Evolutionary conservation across 2,113 vertebrate genomes (phyloP).

Genomic region (Hemibagrus wyckioides): DNA sequence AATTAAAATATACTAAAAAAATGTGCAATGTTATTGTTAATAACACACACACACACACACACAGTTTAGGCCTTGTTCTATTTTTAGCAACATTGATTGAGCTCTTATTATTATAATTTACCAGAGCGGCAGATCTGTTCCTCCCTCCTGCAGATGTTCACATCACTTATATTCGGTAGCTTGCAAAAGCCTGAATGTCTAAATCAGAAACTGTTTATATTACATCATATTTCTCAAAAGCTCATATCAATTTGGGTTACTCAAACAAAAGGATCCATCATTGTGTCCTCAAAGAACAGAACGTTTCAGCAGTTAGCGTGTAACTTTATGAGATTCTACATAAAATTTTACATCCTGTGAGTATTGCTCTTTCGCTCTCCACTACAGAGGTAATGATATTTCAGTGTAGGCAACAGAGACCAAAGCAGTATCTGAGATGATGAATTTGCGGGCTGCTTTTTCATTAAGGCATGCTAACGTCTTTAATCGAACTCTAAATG

Average conservation of each 20-base stretch:
- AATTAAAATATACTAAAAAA: background rate
- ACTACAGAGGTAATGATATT: background rate
- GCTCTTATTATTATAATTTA: conserved; percentile 70
- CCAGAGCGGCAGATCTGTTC: conserved; percentile 49
- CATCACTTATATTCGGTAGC: conserved; percentile 61
- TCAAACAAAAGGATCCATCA: background rate
- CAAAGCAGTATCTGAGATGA: background rate
- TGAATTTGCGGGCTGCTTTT: background rate
- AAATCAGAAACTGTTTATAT: background rate
- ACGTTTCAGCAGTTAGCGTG: background rate
- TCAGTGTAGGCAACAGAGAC: background rate
- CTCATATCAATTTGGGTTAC: background rate
- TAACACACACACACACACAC: conserved; percentile 31
- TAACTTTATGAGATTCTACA: background rate
- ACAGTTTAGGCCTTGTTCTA: conserved; percentile 48
- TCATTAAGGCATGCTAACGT: background rate
- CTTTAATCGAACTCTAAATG: background rate
- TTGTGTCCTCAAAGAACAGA: background rate
- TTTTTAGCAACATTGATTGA: conserved; percentile 66
- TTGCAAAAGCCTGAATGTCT: background rate
- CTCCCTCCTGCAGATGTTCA: conserved; percentile 47
- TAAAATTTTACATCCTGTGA: background rate
- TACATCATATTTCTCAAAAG: background rate
- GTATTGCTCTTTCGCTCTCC: background rate
- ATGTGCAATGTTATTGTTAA: background rate